These are phyloP conservation scores for Chydorus sphaericus DNA, from an alignment of 2,888 invertebrate species.

Conservation along the genomic window DNA sequence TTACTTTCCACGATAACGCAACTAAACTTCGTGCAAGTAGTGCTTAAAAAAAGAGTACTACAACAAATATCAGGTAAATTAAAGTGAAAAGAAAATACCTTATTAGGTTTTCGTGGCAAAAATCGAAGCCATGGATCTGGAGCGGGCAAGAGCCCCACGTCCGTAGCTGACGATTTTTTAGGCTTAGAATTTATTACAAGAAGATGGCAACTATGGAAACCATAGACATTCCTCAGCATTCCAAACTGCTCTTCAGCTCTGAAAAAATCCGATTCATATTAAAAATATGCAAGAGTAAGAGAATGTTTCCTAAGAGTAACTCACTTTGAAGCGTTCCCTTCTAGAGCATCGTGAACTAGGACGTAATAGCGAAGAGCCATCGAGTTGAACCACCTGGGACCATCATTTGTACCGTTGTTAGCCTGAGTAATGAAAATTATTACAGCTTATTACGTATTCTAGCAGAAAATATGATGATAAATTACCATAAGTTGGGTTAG, in stretches of 20 bases:
- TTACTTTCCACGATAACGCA: not conserved
- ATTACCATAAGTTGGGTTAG: conserved; percentile 41
- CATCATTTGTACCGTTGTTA: conserved; percentile 4
- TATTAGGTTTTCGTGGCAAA: conserved; percentile 48
- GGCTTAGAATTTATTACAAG: conserved; percentile 66
- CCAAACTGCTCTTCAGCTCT: conserved; percentile 74
- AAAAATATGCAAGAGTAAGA: not conserved
- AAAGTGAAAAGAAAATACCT: conserved; percentile 10
- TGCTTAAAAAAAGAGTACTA: not conserved
- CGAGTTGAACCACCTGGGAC: conserved; percentile 24
- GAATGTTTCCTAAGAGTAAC: conserved; percentile 23
- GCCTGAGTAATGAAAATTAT: not conserved
- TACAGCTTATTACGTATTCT: not conserved
- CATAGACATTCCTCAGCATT: conserved; percentile 72
- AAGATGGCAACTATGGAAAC: conserved; percentile 72
- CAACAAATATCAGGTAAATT: conserved; percentile 1
- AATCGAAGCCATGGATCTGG: conserved; percentile 13
- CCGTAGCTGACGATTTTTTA: conserved; percentile 30
- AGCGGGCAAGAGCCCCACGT: conserved; percentile 7
- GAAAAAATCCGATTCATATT: not conserved
- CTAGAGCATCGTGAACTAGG: conserved; percentile 66
- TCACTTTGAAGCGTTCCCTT: conserved; percentile 59
- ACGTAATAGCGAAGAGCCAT: conserved; percentile 78
- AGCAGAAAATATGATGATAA: not conserved
- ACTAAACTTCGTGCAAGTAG: not conserved